phyloP scores from a whole-genome alignment of 2,797 vertebrate genomes.

The Borostomias antarcticus region DNA sequence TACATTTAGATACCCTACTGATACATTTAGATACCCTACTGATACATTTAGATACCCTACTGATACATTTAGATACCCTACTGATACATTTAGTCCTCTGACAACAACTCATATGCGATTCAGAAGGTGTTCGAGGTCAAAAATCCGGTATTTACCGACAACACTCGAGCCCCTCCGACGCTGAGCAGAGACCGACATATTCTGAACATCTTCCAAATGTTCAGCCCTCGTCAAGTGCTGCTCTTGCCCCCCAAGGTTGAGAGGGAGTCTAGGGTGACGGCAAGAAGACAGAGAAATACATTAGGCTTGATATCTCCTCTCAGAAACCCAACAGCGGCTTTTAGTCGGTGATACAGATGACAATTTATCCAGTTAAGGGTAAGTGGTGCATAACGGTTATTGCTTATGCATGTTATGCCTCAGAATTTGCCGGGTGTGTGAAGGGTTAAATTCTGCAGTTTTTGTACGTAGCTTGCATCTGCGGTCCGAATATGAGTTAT shows the following conservation, averaged over 20 bases:
- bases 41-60: no score
- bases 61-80: no score
- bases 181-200: conserved; percentile 59
- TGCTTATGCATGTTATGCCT: background rate
- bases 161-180: conserved; percentile 70
- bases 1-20: no score
- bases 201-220: conserved; percentile 73
- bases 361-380: conserved; percentile 28
- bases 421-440: conserved; percentile 38
- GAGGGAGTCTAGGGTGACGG: conserved; percentile 57
- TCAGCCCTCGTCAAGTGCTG: conserved; percentile 66
- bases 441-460: conserved; percentile 87
- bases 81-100: no score
- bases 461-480: conserved; percentile 58
- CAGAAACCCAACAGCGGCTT: conserved; percentile 6
- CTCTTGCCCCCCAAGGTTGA: conserved; percentile 64
- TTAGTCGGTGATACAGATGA: conserved; percentile 7
- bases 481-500: conserved; percentile 28
- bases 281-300: conserved; percentile 34
- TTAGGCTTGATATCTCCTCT: conserved; percentile 30
- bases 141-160: conserved; percentile 66
- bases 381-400: conserved; percentile 14
- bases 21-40: no score
- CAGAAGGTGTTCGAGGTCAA: background rate
- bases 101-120: background rate